Conservation (phyloP, 1,140 invertebrate species). For the Drosophila tristis region DNA sequence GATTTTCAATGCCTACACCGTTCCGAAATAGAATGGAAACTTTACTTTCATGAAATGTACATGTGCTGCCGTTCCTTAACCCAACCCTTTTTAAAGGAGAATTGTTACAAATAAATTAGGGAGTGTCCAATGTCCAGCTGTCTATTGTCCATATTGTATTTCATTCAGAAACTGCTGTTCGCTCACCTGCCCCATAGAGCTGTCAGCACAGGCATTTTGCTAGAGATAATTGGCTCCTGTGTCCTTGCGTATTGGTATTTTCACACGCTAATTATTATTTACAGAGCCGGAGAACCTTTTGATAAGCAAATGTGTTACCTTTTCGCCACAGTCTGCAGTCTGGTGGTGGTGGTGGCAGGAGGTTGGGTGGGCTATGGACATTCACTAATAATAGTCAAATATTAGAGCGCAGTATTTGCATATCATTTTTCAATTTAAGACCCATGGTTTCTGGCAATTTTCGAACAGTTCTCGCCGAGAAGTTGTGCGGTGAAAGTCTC, state of each 20-base stretch:
- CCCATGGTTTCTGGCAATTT: conserved; percentile 26
- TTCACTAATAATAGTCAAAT: conserved; percentile 71
- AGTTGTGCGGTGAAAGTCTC: conserved; percentile 19
- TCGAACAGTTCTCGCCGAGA: conserved; percentile 25
- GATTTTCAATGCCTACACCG: conserved; percentile 90
- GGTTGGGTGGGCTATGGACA: conserved; percentile 21
- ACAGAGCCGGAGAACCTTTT: conserved; percentile 50
- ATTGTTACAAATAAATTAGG: conserved; percentile 26
- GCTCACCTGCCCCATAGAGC: conserved; percentile 3
- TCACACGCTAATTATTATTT: conserved; percentile 80
- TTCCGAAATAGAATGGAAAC: conserved; percentile 88
- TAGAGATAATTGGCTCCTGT: conserved; percentile 63
- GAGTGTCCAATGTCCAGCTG: conserved; percentile 5
- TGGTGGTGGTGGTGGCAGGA: background rate
- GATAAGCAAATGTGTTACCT: conserved; percentile 62
- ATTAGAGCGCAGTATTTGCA: conserved; percentile 72
- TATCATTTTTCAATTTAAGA: conserved; percentile 50
- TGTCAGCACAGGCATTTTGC: conserved; percentile 30
- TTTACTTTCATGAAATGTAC: conserved; percentile 6
- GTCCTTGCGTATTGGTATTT: conserved; percentile 64
- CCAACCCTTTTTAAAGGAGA: conserved; percentile 2
- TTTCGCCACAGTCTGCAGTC: conserved; percentile 11
- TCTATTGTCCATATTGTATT: conserved; percentile 8
- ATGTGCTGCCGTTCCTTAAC: conserved; percentile 33
- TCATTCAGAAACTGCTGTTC: background rate